These are phyloP conservation scores for Sanderia malayensis DNA, from an alignment of 30 jellyfish, hydroid and myxozoan species.

Conservation along the genomic window DNA sequence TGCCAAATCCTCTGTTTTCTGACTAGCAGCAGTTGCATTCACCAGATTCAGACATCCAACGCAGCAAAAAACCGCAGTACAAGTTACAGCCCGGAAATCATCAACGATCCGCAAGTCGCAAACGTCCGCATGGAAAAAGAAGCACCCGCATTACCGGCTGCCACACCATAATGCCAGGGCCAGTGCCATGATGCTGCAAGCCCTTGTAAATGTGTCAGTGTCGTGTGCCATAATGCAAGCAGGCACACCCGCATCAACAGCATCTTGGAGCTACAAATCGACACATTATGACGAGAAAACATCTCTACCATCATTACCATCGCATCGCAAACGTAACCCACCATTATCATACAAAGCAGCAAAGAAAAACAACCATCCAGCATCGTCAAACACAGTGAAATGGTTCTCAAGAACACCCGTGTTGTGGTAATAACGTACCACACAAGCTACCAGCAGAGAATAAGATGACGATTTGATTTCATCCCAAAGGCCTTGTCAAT, in stretches of 20 bases:
- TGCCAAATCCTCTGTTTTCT: constrained; percentile 48
- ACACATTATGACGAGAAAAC: too few species aligned
- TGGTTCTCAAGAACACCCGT: constrained; percentile 63
- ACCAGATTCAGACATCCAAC: background rate
- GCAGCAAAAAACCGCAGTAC: background rate
- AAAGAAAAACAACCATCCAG: background rate
- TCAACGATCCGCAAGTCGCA: background rate
- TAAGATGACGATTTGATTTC: background rate
- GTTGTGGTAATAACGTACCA: constrained; percentile 19
- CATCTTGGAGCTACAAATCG: too few species aligned
- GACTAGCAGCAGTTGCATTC: constrained; percentile 52
- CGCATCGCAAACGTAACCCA: too few species aligned
- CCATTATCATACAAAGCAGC: too few species aligned
- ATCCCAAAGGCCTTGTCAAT: constrained; percentile 9
- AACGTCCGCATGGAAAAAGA: background rate
- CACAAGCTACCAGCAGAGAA: background rate
- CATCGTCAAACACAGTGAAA: constrained; percentile 8
- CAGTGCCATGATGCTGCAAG: too few species aligned
- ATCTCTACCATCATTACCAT: too few species aligned
- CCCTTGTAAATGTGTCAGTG: background rate
- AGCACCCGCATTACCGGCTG: background rate
- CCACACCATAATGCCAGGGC: background rate
- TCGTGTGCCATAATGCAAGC: background rate
- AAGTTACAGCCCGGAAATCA: background rate
- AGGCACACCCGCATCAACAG: background rate